Conservation (phyloP, 2,888 invertebrate genomes). For the Hypomecis atomaria region DNA sequence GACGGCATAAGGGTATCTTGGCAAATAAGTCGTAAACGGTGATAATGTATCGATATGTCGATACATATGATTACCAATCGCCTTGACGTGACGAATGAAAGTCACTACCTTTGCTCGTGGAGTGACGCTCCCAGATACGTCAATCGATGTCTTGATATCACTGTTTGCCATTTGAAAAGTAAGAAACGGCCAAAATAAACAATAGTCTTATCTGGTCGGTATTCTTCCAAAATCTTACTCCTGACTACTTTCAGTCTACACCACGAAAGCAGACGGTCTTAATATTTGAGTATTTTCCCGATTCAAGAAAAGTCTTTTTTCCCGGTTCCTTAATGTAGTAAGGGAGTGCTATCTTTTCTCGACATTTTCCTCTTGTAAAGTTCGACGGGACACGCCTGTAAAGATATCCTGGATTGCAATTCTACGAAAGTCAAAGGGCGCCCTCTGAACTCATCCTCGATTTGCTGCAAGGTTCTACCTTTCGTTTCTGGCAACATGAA, state of each 20-base stretch:
- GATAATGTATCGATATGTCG: slow-evolving; percentile 24
- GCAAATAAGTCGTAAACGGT: slow-evolving; percentile 22
- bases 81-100: slow-evolving; percentile 10
- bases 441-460: slow-evolving; percentile 83
- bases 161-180: not conserved
- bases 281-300: too few species aligned
- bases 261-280: too few species aligned
- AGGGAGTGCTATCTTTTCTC: slow-evolving; percentile 53
- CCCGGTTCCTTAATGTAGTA: slow-evolving; percentile 45
- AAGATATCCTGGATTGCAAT: slow-evolving; percentile 55
- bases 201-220: too few species aligned
- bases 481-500: slow-evolving; percentile 87
- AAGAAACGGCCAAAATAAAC: too few species aligned
- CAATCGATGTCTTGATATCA: not conserved
- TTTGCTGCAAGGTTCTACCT: slow-evolving; percentile 86
- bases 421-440: slow-evolving; percentile 56
- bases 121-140: not conserved
- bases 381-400: slow-evolving; percentile 57
- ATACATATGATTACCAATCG: slow-evolving; percentile 3
- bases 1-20: slow-evolving; percentile 10
- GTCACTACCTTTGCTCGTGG: slow-evolving; percentile 24
- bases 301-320: not conserved
- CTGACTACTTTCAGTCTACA: too few species aligned
- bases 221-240: too few species aligned
- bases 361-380: slow-evolving; percentile 61